phyloP scores from a whole-genome alignment of 2,113 vertebrate genomes.

The Calyptommatus sinebrachiatus region DNA sequence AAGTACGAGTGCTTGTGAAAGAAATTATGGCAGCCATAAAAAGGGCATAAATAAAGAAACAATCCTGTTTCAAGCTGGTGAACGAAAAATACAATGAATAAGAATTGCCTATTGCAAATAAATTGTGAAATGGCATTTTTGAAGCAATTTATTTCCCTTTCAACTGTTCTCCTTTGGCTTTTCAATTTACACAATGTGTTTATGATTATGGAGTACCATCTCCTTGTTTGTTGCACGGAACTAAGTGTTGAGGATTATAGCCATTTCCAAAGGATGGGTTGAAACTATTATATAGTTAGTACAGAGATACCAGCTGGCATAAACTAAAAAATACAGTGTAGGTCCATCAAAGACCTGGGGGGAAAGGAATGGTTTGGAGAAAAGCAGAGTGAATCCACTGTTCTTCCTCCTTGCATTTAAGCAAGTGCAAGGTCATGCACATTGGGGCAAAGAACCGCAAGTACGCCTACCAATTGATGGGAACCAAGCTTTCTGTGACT shows the following conservation, averaged over 20 bases:
- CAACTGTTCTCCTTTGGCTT: background rate
- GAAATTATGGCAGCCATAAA: background rate
- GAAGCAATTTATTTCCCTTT: background rate
- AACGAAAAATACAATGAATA: background rate
- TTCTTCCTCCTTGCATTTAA: no score
- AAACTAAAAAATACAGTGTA: no score
- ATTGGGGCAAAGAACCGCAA: no score
- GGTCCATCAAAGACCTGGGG: no score
- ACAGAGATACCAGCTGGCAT: no score
- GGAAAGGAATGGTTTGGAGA: no score
- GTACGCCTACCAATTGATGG: no score
- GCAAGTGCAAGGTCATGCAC: no score
- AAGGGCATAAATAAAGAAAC: background rate
- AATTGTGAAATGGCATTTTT: slow-evolving; percentile 1
- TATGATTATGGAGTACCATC: background rate
- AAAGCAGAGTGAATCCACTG: no score
- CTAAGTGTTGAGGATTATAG: background rate
- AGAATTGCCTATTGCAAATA: background rate
- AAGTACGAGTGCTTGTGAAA: background rate
- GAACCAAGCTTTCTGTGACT: no score
- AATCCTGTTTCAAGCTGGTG: background rate
- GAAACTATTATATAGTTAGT: background rate
- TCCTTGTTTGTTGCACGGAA: background rate
- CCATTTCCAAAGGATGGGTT: background rate
- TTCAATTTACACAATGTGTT: background rate